Percentiles rank a stretch among this genome's conserved stretches.
Evolutionary conservation across 2,113 vertebrate species (phyloP).

Genomic region (Pyrgilauda ruficollis): DNA sequence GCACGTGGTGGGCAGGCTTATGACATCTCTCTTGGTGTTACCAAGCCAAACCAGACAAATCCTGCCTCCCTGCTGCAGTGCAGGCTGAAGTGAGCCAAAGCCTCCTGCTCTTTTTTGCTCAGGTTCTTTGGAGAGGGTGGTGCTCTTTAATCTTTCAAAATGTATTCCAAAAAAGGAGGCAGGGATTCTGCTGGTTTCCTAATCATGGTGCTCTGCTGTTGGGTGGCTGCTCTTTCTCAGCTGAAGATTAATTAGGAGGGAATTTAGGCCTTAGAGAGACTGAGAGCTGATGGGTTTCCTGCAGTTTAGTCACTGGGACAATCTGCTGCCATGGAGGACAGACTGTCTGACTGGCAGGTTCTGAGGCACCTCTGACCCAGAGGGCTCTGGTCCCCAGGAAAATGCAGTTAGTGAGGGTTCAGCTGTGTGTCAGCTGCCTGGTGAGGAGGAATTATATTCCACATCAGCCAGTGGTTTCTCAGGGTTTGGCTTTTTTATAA

Average conservation of each 20-base stretch:
- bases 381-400: neutral
- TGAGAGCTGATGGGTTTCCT: rapidly evolving
- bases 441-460: neutral
- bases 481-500: neutral
- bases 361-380: neutral
- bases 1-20: neutral
- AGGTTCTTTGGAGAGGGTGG: neutral
- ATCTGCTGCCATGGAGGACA: neutral
- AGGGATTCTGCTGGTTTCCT: neutral
- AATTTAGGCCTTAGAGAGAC: neutral
- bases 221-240: neutral
- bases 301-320: neutral
- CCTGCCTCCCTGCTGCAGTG: neutral
- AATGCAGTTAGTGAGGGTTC: neutral
- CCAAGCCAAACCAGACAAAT: neutral
- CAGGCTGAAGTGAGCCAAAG: neutral
- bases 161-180: neutral
- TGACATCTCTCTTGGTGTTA: neutral
- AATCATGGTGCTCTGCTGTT: neutral
- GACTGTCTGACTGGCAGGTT: neutral
- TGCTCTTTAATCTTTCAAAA: neutral
- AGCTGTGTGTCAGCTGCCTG: neutral
- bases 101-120: neutral
- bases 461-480: neutral
- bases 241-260: neutral